phyloP scores from a whole-genome alignment of 2,888 invertebrate species.

The Torymus auratus region DNA sequence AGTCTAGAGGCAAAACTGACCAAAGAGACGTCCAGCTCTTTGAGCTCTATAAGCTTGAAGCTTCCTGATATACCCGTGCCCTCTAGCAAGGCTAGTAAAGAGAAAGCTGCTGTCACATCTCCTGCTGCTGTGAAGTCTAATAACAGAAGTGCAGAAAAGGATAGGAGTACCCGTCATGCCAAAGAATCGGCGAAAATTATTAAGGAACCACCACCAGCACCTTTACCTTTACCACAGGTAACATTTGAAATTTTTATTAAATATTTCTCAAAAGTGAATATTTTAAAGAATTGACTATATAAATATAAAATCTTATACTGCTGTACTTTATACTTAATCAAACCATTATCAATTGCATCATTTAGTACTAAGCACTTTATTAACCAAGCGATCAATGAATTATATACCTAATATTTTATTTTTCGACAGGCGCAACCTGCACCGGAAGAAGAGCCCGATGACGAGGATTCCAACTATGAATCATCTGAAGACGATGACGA shows the following conservation, averaged over 20 bases:
- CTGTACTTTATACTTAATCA: too few relatives aligned
- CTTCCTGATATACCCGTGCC: slow-evolving; percentile 28
- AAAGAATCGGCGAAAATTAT: slow-evolving; percentile 40
- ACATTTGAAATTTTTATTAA: not conserved
- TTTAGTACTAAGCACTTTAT: not conserved
- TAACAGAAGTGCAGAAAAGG: slow-evolving; percentile 16
- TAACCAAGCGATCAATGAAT: too few relatives aligned
- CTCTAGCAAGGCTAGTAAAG: slow-evolving; percentile 9
- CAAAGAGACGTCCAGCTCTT: slow-evolving; percentile 34
- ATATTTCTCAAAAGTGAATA: too few relatives aligned
- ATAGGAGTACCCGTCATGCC: slow-evolving; percentile 15
- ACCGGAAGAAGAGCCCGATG: slow-evolving; percentile 54
- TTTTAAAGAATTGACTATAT: too few relatives aligned
- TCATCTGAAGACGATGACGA: slow-evolving; percentile 56
- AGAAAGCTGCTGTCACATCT: not conserved
- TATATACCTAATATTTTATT: too few relatives aligned
- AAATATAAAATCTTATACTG: too few relatives aligned
- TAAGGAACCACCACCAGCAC: slow-evolving; percentile 22
- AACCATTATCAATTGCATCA: not conserved
- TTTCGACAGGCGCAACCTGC: too few relatives aligned
- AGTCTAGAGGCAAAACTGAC: slow-evolving; percentile 63
- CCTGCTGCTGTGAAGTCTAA: too few relatives aligned
- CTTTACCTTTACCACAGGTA: not conserved
- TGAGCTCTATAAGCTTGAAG: not conserved
- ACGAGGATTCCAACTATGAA: slow-evolving; percentile 45